Percentiles rank a stretch among this genome's conserved stretches.
Conservation (phyloP, 2,113 vertebrate genomes). For the Haliaeetus leucogaster region DNA sequence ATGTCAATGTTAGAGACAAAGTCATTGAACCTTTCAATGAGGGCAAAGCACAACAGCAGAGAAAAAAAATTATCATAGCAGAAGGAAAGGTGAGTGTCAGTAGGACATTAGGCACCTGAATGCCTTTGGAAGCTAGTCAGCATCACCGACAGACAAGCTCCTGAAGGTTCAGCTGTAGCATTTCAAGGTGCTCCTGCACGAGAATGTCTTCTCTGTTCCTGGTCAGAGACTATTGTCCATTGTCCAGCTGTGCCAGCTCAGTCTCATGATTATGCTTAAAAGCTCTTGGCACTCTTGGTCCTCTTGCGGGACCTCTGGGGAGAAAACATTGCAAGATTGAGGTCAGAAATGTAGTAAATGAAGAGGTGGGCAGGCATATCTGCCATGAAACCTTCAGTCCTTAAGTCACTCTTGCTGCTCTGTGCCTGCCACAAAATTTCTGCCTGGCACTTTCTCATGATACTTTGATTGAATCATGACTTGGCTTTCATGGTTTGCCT, state of each 20-base stretch:
- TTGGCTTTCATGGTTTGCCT: not conserved
- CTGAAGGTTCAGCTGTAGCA: not conserved
- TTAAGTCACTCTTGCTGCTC: not conserved
- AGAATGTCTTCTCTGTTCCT: not conserved
- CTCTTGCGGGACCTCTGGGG: not conserved
- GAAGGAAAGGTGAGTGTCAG: not conserved
- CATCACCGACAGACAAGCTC: not conserved
- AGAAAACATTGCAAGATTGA: not conserved
- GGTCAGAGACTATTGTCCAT: not conserved
- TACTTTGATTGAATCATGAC: not conserved
- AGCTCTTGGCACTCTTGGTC: not conserved
- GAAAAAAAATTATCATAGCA: not conserved
- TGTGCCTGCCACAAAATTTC: not conserved
- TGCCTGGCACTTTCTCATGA: not conserved
- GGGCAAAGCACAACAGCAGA: not conserved
- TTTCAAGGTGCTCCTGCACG: not conserved
- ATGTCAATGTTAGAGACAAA: not conserved
- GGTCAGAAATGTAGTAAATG: not conserved
- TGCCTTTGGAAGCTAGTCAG: not conserved
- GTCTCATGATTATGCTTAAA: not conserved
- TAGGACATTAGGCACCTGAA: not conserved
- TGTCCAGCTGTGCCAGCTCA: not conserved
- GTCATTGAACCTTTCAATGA: not conserved
- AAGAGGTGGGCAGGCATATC: not conserved
- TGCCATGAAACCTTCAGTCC: not conserved